Evolutionary conservation across 2,113 vertebrate genomes (phyloP).

Genomic region (Okapia johnstoni): DNA sequence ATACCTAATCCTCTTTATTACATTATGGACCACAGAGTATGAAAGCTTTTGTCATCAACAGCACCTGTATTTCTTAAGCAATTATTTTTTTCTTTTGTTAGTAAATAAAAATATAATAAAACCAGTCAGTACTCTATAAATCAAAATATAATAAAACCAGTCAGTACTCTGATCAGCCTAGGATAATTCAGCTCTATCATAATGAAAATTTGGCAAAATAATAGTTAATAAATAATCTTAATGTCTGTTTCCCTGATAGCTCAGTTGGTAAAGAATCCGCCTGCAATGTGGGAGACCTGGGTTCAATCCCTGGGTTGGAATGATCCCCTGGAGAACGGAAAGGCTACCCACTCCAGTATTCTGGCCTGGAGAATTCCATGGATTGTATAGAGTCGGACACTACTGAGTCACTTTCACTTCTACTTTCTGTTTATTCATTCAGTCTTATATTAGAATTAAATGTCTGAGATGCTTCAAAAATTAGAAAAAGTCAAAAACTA

Average conservation of each 20-base stretch:
- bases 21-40: not conserved
- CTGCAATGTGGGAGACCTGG: not conserved
- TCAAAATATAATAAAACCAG: not conserved
- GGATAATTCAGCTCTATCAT: not conserved
- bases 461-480: too few relatives aligned
- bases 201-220: not conserved
- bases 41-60: not conserved
- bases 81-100: not conserved
- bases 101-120: not conserved
- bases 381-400: not conserved
- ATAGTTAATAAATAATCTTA: not conserved
- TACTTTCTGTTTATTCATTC: not conserved
- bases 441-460: not conserved
- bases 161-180: not conserved
- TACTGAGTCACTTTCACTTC: not conserved
- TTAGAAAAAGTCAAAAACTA: too few relatives aligned
- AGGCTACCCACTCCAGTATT: not conserved
- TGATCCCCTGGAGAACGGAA: not conserved
- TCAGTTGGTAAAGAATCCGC: not conserved
- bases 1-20: not conserved
- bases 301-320: not conserved
- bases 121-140: not conserved
- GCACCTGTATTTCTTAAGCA: not conserved
- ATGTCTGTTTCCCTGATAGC: not conserved
- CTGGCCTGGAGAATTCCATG: not conserved